Percentiles rank a stretch among this genome's conserved stretches.
Evolutionary conservation across 2,797 vertebrate species (phyloP).

Genomic region (Spizella passerina): DNA sequence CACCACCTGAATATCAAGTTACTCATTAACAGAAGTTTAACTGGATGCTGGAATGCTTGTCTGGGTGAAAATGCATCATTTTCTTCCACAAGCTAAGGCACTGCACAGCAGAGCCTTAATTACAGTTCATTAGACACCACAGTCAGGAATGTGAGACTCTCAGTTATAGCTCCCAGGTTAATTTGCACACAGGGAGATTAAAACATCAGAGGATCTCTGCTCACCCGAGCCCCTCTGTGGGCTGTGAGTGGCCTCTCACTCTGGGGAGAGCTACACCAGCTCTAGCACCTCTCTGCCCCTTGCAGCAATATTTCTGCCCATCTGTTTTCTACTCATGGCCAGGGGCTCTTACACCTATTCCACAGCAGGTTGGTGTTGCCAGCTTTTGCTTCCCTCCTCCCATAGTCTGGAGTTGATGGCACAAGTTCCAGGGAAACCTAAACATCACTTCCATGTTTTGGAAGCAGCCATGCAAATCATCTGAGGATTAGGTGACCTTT

Average conservation of each 20-base stretch:
- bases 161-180: neutral
- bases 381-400: neutral
- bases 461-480: neutral
- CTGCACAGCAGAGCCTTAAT: neutral
- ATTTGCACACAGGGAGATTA: neutral
- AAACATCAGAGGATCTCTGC: neutral
- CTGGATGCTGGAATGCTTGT: neutral
- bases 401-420: neutral
- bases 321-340: neutral
- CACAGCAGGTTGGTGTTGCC: neutral
- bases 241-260: neutral
- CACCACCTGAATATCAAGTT: neutral
- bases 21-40: neutral
- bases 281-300: neutral
- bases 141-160: neutral
- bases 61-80: neutral
- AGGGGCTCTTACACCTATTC: neutral
- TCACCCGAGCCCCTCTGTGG: neutral
- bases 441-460: neutral
- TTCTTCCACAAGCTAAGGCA: neutral
- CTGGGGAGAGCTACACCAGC: fast-evolving
- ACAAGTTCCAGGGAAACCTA: neutral
- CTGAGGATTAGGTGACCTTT: neutral
- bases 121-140: neutral
- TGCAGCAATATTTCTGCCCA: neutral